Conservation (phyloP, 2,888 invertebrate genomes). For the Mesorhabditis belari region DNA sequence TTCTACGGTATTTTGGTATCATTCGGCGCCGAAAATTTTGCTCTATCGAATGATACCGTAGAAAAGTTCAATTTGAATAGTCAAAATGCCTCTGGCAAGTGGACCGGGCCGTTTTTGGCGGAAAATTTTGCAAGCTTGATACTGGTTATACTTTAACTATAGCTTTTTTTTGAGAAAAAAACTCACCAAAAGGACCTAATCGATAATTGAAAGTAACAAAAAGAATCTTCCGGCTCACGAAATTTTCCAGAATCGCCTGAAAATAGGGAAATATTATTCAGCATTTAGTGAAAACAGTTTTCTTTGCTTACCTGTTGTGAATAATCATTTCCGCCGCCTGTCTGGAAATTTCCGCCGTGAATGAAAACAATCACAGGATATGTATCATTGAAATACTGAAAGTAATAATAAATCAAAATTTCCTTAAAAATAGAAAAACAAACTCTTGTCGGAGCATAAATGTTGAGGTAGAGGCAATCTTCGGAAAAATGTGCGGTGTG, state of each 20-base stretch:
- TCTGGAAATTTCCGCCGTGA: slow-evolving; percentile 84
- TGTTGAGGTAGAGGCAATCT: slow-evolving; percentile 86
- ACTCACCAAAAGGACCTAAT: slow-evolving; percentile 74
- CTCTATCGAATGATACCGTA: no score
- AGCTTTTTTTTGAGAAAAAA: no score
- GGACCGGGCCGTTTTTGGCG: no score
- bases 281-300: not conserved
- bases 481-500: slow-evolving; percentile 59
- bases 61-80: no score
- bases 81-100: no score
- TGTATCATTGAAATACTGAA: slow-evolving; percentile 50
- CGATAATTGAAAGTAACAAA: slow-evolving; percentile 90
- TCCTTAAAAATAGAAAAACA: not conserved
- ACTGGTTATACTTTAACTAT: no score
- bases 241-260: slow-evolving; percentile 49
- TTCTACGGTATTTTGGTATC: no score
- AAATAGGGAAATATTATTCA: not conserved
- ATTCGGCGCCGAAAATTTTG: no score
- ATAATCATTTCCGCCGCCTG: slow-evolving; percentile 60
- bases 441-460: slow-evolving; percentile 72
- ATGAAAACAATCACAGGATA: slow-evolving; percentile 92
- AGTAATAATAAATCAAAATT: not conserved
- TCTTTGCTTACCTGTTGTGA: slow-evolving; percentile 17
- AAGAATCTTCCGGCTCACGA: slow-evolving; percentile 70
- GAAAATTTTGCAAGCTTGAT: no score